These are phyloP conservation scores for Zoanthus sociatus DNA, from an alignment of 92 coral and sea anemone species.

Conservation along the genomic window DNA sequence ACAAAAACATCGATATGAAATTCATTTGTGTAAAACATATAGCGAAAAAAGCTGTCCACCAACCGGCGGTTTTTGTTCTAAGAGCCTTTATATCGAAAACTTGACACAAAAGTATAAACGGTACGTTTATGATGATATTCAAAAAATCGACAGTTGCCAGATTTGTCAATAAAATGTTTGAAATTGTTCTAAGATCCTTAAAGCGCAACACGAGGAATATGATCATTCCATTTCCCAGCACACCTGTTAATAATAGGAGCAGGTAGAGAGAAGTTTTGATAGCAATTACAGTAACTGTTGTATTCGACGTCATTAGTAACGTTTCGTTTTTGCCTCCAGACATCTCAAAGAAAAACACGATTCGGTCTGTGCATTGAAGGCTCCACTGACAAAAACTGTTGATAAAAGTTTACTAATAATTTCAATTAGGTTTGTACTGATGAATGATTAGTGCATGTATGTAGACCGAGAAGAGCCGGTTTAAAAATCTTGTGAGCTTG, in stretches of 20 bases:
- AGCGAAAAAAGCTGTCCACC: conserved; percentile 7
- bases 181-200: neutral
- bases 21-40: neutral
- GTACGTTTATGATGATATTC: neutral
- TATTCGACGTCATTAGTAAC: neutral
- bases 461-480: too few species aligned
- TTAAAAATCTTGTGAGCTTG: too few species aligned
- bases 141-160: neutral
- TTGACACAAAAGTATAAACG: neutral
- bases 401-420: too few species aligned
- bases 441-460: too few species aligned
- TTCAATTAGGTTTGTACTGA: too few species aligned
- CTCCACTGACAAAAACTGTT: too few species aligned
- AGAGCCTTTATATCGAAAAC: neutral
- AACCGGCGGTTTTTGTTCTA: neutral
- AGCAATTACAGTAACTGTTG: neutral
- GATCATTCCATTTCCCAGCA: conserved; percentile 4
- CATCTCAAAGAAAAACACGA: too few species aligned
- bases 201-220: neutral
- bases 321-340: too few species aligned
- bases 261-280: neutral
- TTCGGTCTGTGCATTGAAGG: too few species aligned
- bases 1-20: neutral
- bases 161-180: conserved; percentile 15
- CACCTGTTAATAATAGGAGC: neutral